Base-by-base conservation (phyloP, 2,888 invertebrate species). In the Monopis laevigella region DNA sequence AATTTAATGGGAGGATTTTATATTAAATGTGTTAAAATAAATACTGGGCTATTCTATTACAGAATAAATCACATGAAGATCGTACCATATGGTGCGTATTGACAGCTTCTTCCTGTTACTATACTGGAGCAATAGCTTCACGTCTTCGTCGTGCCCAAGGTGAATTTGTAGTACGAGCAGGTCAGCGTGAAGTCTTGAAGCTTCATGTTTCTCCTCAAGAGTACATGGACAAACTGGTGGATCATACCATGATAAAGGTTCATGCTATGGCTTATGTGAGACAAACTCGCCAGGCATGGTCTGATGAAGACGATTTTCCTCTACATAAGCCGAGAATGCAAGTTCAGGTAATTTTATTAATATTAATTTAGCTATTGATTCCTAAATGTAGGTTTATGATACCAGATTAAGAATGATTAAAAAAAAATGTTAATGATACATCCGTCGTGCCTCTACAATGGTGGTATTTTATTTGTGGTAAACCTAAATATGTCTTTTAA, bases 241-340 rank as follows among this genome's bases (percentile, higher is more conserved):
- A 90, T 54, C 87, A 89, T 52, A 80, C 85, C 39, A 82, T 87
- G 70, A 78, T 90, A 43, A 89, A 89, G 69, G 85, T 90, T 44
- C 87, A 87, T 51, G 87, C 88, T n/a, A 84, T 88, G 69, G 87
- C 88, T 2, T 85, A 83, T 47, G 89, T 90, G 1, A 81, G 84
- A 51, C 89, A 89, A 59, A 90, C 90, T 0, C 84, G 84, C 32
- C 90, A 90, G 60, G 84, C 87, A 2, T 90, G 88, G 86, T 86
- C 87, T 38, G 87, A 87, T 51, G 88, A 89, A 55, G 89, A 89
- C 49, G 88, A 89, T 55, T 88, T 89, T 67, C 82, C 85, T 13
- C 73, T 90, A 36, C 82, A 84, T 40, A 88, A 88, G 58, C 90
- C 90, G 10, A 82, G 82, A 52, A 80, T 89, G 56, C 78, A 82